Conservation (phyloP, 2,797 vertebrate species). For the Eulemur mongoz region DNA sequence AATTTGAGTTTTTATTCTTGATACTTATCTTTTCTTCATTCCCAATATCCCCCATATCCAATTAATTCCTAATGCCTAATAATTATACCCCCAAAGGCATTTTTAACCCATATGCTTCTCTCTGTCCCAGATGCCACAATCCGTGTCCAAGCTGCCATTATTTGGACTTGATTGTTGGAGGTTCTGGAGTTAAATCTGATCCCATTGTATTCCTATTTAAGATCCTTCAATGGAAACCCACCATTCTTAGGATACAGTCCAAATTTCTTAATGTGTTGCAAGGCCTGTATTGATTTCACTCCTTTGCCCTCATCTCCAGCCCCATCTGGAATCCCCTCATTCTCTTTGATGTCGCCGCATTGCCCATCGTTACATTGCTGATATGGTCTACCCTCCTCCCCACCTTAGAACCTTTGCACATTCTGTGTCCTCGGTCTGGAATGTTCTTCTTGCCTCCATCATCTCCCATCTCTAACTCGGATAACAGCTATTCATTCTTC, state of each 20-base stretch:
- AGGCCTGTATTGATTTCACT: background rate
- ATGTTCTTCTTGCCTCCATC: background rate
- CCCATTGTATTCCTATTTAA: background rate
- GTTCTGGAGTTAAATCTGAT: background rate
- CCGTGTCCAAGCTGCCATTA: background rate
- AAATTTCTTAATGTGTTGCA: background rate
- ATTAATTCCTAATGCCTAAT: background rate
- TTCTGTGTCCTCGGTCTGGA: background rate
- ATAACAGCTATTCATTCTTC: background rate
- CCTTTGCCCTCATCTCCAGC: background rate
- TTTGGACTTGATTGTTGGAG: background rate
- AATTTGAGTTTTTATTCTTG: background rate
- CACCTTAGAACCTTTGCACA: background rate
- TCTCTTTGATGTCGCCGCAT: background rate
- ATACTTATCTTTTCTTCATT: background rate
- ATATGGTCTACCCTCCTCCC: background rate
- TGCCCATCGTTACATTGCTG: background rate
- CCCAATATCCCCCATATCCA: background rate
- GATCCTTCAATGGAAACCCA: background rate
- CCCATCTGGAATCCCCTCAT: background rate
- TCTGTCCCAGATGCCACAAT: background rate
- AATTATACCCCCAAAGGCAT: background rate
- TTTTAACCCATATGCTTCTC: background rate
- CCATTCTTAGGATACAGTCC: background rate
- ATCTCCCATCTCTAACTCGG: background rate